Evolutionary conservation across 1,140 invertebrate genomes (phyloP).

Genomic region (Bursaphelenchus mucronatus): DNA sequence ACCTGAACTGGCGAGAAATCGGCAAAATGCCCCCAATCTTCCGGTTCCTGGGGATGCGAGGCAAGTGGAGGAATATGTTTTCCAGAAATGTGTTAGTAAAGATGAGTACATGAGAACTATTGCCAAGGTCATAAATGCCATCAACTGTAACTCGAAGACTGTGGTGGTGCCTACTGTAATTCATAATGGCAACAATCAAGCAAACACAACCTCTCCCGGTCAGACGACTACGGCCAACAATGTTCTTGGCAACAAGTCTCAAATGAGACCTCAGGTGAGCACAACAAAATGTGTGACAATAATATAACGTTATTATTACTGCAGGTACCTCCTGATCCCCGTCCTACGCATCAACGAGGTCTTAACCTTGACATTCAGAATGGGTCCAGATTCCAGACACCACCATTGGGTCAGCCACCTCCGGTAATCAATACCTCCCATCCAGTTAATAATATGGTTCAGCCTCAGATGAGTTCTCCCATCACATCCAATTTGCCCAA

Average conservation of each 20-base stretch:
- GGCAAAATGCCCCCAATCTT: conserved; percentile 60
- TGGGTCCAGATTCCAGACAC: conserved; percentile 26
- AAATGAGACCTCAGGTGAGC: conserved; percentile 33
- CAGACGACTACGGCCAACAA: conserved; percentile 14
- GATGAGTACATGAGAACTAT: conserved; percentile 60
- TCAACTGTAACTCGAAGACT: conserved; percentile 60
- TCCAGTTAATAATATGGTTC: conserved; percentile 28
- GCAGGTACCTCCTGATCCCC: conserved; percentile 55
- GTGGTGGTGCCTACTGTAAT: conserved; percentile 53
- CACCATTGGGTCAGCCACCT: conserved; percentile 50
- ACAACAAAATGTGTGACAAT: not conserved
- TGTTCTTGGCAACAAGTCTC: not conserved
- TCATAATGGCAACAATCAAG: conserved; percentile 33
- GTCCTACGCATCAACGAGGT: conserved; percentile 53
- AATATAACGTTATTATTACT: conserved; percentile 16
- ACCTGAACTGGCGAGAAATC: conserved; percentile 57
- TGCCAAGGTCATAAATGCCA: conserved; percentile 59
- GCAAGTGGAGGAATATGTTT: conserved; percentile 60
- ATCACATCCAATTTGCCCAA: conserved; percentile 2
- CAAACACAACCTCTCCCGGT: conserved; percentile 22
- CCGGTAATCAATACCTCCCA: conserved; percentile 39
- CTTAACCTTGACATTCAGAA: conserved; percentile 20
- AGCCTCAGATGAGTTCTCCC: conserved; percentile 2
- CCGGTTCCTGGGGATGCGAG: conserved; percentile 59
- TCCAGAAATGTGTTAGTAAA: conserved; percentile 58